Evolutionary conservation across 2,888 invertebrate genomes (phyloP), one percentile per base, ranked within the genome.

Genomic region (Netelia melanura): DNA sequence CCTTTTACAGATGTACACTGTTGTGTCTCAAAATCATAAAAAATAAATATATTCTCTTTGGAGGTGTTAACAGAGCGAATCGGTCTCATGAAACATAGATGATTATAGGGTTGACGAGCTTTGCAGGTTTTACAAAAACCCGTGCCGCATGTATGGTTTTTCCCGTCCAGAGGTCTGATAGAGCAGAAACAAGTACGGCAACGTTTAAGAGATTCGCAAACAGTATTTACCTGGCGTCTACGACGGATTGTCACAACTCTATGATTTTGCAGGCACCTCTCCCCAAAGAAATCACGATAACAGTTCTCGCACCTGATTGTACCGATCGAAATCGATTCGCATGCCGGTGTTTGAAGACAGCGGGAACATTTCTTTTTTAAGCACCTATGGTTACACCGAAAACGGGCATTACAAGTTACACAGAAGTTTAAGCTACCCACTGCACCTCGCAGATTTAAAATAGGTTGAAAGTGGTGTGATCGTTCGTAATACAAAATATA

Each of bases 231-330:
- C 0, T 0, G 17, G 17, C 17, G 17, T n/a, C n/a, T 61, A 5
- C 3, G 17, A 2, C 23, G 10, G 23, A 61, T n/a, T 17, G 44
- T 48, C 14, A 25, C 52, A 2, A 17, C 14, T 14, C 52, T 25
- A 17, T 75, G 74, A 30, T 75, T 62, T 30, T 30, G 25, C 3
- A 62, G 23, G 52, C 62, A 74, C 2, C 14, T 25, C 10, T 30
- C 74, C 30, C 48, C 74, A 44, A 74, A 74, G 52, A 64, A 64
- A 62, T 62, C 62, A 14, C 52, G 62, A 43, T 74, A 52, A 25
- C 74, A 62, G 11, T 11, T 38, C 6, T 30, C 52, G 8, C 74
- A 75, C 17, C 52, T 48, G 30, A 52, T 64, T 11, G 52, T 25
- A 30, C 25, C 30, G n/a, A 38, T 14, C 58, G n/a, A n/a, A n/a